These are phyloP conservation scores for Baronia brevicornis DNA, from an alignment of 2,888 invertebrate genomes.

Conservation along the genomic window DNA sequence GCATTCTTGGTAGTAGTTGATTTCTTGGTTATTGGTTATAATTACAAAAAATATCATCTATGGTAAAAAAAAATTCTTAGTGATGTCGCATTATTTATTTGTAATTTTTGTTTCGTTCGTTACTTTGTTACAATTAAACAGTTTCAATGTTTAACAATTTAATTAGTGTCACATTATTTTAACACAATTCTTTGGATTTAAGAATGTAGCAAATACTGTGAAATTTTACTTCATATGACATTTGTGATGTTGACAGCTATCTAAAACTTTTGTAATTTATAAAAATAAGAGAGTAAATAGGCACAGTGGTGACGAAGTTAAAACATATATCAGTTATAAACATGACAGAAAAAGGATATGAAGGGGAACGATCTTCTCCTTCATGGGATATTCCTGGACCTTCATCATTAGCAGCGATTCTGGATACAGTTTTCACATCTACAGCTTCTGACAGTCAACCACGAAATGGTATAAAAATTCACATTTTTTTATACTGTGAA, in stretches of 20 bases:
- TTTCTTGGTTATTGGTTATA: too few species aligned
- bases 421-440: slow-evolving; percentile 78
- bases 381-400: slow-evolving; percentile 66
- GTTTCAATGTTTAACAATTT: slow-evolving; percentile 4
- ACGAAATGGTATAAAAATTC: slow-evolving; percentile 45
- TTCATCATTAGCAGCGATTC: slow-evolving; percentile 77
- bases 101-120: slow-evolving; percentile 5
- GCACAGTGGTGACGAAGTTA: too few species aligned
- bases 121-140: too few species aligned
- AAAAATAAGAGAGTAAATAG: slow-evolving; percentile 11
- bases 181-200: too few species aligned
- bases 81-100: slow-evolving; percentile 21
- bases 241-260: slow-evolving; percentile 11
- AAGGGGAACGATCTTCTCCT: slow-evolving; percentile 49
- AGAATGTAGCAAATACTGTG: too few species aligned
- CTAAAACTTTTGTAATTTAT: slow-evolving; percentile 7
- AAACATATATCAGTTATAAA: slow-evolving; percentile 27
- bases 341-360: slow-evolving; percentile 62
- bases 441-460: slow-evolving; percentile 58
- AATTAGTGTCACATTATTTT: slow-evolving; percentile 4
- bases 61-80: slow-evolving; percentile 19
- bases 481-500: slow-evolving; percentile 10
- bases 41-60: slow-evolving; percentile 9
- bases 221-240: too few species aligned
- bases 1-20: too few species aligned